Conservation (phyloP, 2,888 invertebrate genomes). For the Cerceris ruficornis region DNA sequence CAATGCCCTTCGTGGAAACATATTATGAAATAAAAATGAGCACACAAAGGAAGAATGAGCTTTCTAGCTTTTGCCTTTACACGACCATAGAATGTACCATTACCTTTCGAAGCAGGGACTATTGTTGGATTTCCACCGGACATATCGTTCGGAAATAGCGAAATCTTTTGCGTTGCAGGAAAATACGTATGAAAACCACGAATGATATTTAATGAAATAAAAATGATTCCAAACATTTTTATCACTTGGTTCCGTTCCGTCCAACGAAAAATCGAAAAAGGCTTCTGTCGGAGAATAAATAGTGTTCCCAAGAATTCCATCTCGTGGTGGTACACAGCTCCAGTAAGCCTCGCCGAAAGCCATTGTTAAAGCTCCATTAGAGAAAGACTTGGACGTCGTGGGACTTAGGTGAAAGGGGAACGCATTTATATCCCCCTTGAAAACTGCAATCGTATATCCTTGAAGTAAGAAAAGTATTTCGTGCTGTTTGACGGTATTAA, state of each 20-base stretch:
- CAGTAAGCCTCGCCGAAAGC: background rate
- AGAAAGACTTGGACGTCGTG: background rate
- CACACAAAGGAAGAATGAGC: background rate
- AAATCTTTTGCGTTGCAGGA: background rate
- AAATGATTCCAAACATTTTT: background rate
- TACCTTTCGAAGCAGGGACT: background rate
- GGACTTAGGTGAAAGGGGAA: too few relatives aligned
- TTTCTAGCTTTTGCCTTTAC: background rate
- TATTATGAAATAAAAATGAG: background rate
- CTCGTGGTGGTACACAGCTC: too few relatives aligned
- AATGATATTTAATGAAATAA: background rate
- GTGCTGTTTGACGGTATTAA: too few relatives aligned
- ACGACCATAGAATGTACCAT: background rate
- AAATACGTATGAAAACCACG: background rate
- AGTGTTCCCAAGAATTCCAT: background rate
- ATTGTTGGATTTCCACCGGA: background rate
- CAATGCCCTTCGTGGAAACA: background rate
- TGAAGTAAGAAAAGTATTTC: too few relatives aligned
- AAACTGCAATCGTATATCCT: too few relatives aligned
- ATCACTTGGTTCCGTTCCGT: too few relatives aligned
- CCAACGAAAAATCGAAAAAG: background rate
- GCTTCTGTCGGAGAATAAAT: background rate
- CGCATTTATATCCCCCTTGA: too few relatives aligned
- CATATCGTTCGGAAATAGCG: too few relatives aligned
- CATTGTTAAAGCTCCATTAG: constrained; percentile 40